Percentiles rank a stretch among this genome's conserved stretches.
phyloP scores from a whole-genome alignment of 2,888 invertebrate genomes.

The Synanthedon vespiformis region DNA sequence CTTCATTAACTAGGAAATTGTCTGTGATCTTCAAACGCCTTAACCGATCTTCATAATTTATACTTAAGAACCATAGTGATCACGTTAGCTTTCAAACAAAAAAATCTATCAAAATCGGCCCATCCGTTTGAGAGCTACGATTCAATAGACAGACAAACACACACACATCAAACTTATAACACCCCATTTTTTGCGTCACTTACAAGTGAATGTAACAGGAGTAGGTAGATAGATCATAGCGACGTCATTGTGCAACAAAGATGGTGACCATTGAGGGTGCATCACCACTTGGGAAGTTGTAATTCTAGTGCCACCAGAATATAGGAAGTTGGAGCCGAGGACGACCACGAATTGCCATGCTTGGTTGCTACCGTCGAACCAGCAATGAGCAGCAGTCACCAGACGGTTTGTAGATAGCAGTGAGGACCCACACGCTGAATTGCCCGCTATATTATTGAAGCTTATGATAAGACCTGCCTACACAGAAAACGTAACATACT shows the following conservation, averaged over 20 bases:
- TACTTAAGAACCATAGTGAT: too few relatives aligned
- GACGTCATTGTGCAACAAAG: constrained; percentile 7
- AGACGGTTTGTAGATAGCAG: constrained; percentile 6
- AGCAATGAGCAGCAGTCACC: constrained; percentile 13
- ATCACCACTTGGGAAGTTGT: constrained; percentile 5
- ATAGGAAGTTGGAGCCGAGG: constrained; percentile 9
- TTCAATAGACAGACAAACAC: too few relatives aligned
- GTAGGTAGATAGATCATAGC: constrained; percentile 9
- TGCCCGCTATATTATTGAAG: constrained; percentile 4
- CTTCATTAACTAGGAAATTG: too few relatives aligned
- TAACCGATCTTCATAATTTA: too few relatives aligned
- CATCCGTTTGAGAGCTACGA: too few relatives aligned
- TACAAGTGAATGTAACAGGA: constrained; percentile 5
- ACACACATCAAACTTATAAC: too few relatives aligned
- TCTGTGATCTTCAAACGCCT: too few relatives aligned
- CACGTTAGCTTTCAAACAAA: too few relatives aligned
- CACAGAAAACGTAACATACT: not conserved
- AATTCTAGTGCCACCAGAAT: constrained; percentile 9
- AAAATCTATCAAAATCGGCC: too few relatives aligned
- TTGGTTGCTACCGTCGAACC: constrained; percentile 8
- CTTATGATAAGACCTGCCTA: constrained; percentile 10
- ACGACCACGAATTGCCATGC: constrained; percentile 9
- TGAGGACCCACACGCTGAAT: constrained; percentile 10
- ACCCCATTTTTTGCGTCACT: not conserved
- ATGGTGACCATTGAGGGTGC: constrained; percentile 5